Percentiles rank a stretch among this genome's conserved stretches.
phyloP scores from a whole-genome alignment of 2,888 invertebrate genomes.

The Hirtodrosophila trivittata region DNA sequence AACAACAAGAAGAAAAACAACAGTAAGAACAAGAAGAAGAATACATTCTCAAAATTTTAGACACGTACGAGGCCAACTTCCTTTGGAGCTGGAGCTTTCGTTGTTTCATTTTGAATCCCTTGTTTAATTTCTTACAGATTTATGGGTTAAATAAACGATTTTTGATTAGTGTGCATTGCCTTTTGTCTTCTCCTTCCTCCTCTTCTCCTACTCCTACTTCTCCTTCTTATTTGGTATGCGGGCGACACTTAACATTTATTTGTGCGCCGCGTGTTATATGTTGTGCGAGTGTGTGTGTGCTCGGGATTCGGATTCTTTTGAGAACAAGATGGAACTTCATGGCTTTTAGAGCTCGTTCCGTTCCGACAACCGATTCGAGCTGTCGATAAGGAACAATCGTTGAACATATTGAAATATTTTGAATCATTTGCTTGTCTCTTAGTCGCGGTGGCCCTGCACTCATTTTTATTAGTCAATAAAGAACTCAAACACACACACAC shows the following conservation, averaged over 20 bases:
- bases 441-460: slow-evolving; percentile 5
- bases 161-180: slow-evolving; percentile 60
- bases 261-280: no score
- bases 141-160: slow-evolving; percentile 76
- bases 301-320: no score
- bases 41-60: slow-evolving; percentile 58
- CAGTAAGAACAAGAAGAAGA: slow-evolving; percentile 18
- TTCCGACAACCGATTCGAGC: slow-evolving; percentile 15
- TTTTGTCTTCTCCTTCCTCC: slow-evolving; percentile 23
- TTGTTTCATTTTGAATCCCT: slow-evolving; percentile 23
- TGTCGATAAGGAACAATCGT: slow-evolving; percentile 37
- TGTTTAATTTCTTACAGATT: slow-evolving; percentile 58
- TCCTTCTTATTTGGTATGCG: neutral
- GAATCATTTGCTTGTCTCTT: slow-evolving; percentile 16
- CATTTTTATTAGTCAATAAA: slow-evolving; percentile 38
- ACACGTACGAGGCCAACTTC: slow-evolving; percentile 62
- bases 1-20: slow-evolving; percentile 14
- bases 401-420: slow-evolving; percentile 18
- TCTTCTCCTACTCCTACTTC: slow-evolving; percentile 36
- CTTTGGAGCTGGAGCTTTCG: slow-evolving; percentile 24
- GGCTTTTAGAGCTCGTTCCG: neutral
- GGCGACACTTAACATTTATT: slow-evolving; percentile 1
- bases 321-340: neutral
- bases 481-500: slow-evolving; percentile 16
- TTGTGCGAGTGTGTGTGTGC: no score